Percentiles rank a stretch among this genome's conserved stretches.
phyloP scores from a whole-genome alignment of 2,797 vertebrate species.

The Vireo griseus region DNA sequence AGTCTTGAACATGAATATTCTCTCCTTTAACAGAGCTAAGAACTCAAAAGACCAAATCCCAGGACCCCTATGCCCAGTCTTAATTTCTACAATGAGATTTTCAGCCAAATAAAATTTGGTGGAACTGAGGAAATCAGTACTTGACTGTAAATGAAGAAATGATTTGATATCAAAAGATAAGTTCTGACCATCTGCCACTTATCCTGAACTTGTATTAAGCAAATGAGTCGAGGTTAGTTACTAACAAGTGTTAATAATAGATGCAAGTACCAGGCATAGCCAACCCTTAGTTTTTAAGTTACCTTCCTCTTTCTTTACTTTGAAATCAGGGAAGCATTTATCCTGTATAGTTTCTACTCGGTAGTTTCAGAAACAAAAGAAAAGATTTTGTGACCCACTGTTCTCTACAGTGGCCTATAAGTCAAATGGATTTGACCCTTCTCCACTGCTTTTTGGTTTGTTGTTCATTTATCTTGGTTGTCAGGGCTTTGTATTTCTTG shows the following conservation, averaged over 20 bases:
- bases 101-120: background rate
- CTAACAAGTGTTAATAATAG: background rate
- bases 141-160: background rate
- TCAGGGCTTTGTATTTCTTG: constrained; percentile 44
- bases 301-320: background rate
- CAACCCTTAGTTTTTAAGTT: background rate
- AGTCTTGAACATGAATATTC: background rate
- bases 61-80: background rate
- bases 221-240: background rate
- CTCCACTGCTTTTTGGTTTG: constrained; percentile 20
- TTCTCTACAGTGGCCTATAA: constrained; percentile 4
- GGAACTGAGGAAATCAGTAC: background rate
- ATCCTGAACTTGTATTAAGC: background rate
- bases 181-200: background rate
- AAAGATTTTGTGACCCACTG: constrained; percentile 9
- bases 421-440: constrained; percentile 65
- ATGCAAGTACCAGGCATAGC: background rate
- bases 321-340: background rate
- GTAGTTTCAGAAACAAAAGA: constrained; percentile 28
- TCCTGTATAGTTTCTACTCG: background rate
- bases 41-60: background rate
- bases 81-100: background rate
- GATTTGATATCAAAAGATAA: background rate
- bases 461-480: constrained; percentile 64
- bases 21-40: background rate